Conservation (phyloP, 2,113 vertebrate genomes). For the Malurus melanocephalus region DNA sequence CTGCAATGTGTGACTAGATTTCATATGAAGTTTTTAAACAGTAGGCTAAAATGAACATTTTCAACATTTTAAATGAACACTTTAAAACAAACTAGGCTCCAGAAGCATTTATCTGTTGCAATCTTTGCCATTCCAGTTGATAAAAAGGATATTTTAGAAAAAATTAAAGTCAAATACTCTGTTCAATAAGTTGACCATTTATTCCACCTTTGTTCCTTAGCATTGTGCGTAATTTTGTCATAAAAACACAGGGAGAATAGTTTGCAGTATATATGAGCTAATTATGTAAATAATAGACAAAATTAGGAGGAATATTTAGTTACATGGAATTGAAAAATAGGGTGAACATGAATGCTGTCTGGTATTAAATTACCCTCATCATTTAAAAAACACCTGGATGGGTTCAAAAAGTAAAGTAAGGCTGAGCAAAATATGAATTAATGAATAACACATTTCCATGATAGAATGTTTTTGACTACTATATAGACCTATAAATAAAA, state of each 20-base stretch:
- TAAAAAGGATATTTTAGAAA: constrained; percentile 45
- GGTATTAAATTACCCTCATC: constrained; percentile 53
- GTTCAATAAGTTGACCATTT: background rate
- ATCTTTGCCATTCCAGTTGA: constrained; percentile 5
- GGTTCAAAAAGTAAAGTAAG: constrained; percentile 63
- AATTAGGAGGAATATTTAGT: constrained; percentile 42
- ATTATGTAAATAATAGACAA: constrained; percentile 63
- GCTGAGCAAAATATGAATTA: constrained; percentile 73
- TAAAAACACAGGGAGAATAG: background rate
- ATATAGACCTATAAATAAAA: constrained; percentile 72
- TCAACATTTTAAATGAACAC: background rate
- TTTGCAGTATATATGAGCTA: constrained; percentile 27
- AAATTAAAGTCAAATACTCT: constrained; percentile 16
- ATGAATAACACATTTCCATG: constrained; percentile 71
- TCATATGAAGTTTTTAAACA: constrained; percentile 19
- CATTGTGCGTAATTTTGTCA: constrained; percentile 25
- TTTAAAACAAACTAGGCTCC: constrained; percentile 52
- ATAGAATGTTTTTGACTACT: constrained; percentile 64
- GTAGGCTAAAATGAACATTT: constrained; percentile 44
- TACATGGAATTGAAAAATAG: constrained; percentile 44
- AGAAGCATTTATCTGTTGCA: background rate
- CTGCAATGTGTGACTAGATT: constrained; percentile 28
- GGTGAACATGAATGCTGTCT: constrained; percentile 25
- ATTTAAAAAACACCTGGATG: constrained; percentile 70
- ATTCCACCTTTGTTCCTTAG: background rate